Base-by-base conservation (phyloP, 1,140 invertebrate genomes). In the Bombus consobrinus region DNA sequence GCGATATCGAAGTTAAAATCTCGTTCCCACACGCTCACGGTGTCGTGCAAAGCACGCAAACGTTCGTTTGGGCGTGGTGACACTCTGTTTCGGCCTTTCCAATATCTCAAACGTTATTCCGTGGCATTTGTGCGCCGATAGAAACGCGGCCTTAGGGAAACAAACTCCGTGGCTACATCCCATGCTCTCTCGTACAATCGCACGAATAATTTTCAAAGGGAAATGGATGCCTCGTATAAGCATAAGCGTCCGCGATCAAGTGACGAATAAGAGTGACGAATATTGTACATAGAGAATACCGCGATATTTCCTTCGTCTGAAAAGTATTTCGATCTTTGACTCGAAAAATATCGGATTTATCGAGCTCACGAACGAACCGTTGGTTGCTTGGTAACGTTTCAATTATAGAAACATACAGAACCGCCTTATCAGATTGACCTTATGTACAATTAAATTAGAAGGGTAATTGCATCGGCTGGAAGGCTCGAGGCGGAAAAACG, bases 381-480 rank as follows among this genome's bases (percentile, higher is more conserved):
- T 64, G 57, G 75, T 64, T 64, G 37, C 12, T 28, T 9, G 15
- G 57, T 37, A 64, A 77, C 34, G 15, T 77, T 77, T 77, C 75
- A 77, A 77, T 77, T 64, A 64, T 77, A 77, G 34, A 37, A 77
- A 77, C 75, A 41, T 25, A 32, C 41, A 64, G 75, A 77, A 13
- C 37, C 34, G 28, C 22, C 10, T 41, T 64, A 77, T 77, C 75
- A 41, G 75, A 77, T 77, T n/a, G 37, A 64, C 37, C 57, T 64
- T 64, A 41, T 13, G 75, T 41, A 41, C 57, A 41, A 77, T 77
- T 64, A 77, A 77, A 64, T 64, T 64, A 64, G 75, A 77, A 77
- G 57, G 28, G 59, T 76, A 76, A 76, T 76, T 39, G 74, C 53
- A 18, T 22, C 3, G 25, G 25, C 6, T 12, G 34, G 25, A n/a